Evolutionary conservation across 2,113 vertebrate genomes (phyloP).

Genomic region (Bufo bufo): DNA sequence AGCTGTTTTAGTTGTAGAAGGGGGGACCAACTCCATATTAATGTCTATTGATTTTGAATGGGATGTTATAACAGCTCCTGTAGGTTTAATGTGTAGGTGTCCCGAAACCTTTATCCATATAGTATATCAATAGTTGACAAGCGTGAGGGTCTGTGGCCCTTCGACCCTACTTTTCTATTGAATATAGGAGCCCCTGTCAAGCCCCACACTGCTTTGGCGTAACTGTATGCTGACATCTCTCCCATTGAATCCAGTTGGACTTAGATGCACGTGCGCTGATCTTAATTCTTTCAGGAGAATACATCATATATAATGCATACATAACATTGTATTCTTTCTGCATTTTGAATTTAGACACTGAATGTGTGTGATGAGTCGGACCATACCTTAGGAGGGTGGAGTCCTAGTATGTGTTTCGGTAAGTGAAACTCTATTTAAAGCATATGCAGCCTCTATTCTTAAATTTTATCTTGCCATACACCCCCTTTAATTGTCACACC

Average conservation of each 20-base stretch:
- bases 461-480: too few species aligned
- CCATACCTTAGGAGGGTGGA: not conserved
- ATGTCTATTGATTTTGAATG: too few species aligned
- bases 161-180: not conserved
- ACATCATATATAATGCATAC: not conserved
- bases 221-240: not conserved
- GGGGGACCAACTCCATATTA: too few species aligned
- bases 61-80: too few species aligned
- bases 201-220: not conserved
- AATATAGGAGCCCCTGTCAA: not conserved
- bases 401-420: not conserved
- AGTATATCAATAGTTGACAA: not conserved
- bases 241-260: not conserved
- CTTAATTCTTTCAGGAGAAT: not conserved
- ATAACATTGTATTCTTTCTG: not conserved
- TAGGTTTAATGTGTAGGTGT: too few species aligned
- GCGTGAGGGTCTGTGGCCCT: not conserved
- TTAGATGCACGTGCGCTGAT: not conserved
- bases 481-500: too few species aligned
- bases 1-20: too few species aligned
- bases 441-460: not conserved
- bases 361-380: not conserved
- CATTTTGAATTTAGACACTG: not conserved
- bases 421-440: not conserved
- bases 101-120: too few species aligned